A percentile compares a stretch with the other conserved stretches of the same genome.
These are phyloP conservation scores for Ascaphus truei DNA, from an alignment of 2,113 vertebrate species.

Conservation along the genomic window DNA sequence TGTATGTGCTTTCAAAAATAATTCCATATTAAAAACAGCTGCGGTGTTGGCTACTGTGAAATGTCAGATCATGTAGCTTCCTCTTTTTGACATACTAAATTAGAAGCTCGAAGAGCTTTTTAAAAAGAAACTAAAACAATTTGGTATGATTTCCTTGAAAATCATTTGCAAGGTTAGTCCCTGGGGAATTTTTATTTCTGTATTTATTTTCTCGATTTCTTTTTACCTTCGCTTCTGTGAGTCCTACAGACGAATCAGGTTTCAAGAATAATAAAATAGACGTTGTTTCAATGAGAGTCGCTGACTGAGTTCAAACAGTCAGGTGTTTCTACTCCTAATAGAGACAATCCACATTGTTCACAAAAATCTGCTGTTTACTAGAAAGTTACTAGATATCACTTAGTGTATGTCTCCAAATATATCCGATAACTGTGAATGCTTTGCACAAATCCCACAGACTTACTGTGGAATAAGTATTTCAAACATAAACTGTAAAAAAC, in stretches of 20 bases:
- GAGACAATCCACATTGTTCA: no score
- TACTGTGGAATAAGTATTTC: no score
- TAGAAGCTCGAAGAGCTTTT: constrained; percentile 1
- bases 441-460: no score
- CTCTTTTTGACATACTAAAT: constrained; percentile 27
- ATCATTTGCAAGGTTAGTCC: not conserved
- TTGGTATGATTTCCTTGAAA: constrained; percentile 12
- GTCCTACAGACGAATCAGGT: not conserved
- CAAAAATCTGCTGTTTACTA: no score
- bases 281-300: no score
- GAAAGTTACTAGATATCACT: no score
- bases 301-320: no score
- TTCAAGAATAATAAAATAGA: no score
- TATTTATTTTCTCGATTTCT: not conserved
- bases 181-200: not conserved
- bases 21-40: constrained; percentile 30
- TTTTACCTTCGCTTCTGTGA: not conserved
- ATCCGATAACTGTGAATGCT: no score
- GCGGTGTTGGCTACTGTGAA: constrained; percentile 27
- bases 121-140: constrained; percentile 15
- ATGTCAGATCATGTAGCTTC: constrained; percentile 20
- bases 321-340: no score
- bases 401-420: no score
- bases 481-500: no score
- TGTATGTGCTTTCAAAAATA: constrained; percentile 23